Percentiles rank a stretch among this genome's conserved stretches.
Evolutionary conservation across 2,888 invertebrate species (phyloP).

Genomic region (Microlaimidae sp.): DNA sequence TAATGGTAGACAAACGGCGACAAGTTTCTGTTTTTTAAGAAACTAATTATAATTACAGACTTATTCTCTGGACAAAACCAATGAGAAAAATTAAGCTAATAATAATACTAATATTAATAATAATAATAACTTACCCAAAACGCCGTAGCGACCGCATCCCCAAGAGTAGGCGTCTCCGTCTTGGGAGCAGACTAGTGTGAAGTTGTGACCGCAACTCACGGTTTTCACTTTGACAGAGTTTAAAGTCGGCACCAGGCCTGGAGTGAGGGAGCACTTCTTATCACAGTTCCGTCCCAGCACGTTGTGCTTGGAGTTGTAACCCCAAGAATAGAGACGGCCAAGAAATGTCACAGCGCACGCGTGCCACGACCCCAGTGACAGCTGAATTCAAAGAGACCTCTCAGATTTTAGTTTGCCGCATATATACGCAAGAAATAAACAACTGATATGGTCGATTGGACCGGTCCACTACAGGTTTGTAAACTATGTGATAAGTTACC

Average conservation of each 20-base stretch:
- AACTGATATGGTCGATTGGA: too few species aligned
- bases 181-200: constrained; percentile 48
- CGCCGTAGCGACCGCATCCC: constrained; percentile 44
- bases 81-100: too few species aligned
- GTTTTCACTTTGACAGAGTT: constrained; percentile 28
- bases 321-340: constrained; percentile 24
- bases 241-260: constrained; percentile 16
- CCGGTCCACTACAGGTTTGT: too few species aligned
- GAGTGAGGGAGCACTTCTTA: background rate
- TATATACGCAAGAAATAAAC: too few species aligned
- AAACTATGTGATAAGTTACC: too few species aligned
- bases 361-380: constrained; percentile 29
- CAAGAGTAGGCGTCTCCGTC: constrained; percentile 48
- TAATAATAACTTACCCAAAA: constrained; percentile 14
- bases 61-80: background rate
- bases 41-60: background rate
- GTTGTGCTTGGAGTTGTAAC: constrained; percentile 22
- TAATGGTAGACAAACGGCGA: too few species aligned
- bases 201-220: constrained; percentile 49
- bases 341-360: constrained; percentile 21
- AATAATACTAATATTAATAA: too few species aligned
- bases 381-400: constrained; percentile 19
- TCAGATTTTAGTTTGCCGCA: too few species aligned
- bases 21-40: background rate
- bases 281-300: constrained; percentile 16